Evolutionary conservation across 2,113 vertebrate species (phyloP).

Genomic region (Pelobates fuscus): DNA sequence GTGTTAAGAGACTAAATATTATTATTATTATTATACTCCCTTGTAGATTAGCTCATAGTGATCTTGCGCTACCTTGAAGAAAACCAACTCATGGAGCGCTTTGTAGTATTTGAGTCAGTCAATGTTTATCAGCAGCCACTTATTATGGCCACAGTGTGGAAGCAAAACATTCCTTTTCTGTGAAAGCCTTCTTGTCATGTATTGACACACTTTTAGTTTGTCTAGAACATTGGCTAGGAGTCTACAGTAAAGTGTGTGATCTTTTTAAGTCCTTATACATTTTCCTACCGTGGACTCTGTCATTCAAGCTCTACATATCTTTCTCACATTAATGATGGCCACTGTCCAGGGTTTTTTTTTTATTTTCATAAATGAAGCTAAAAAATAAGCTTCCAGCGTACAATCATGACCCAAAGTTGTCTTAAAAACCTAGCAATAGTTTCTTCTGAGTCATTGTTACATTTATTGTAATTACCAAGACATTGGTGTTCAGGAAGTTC

Average conservation of each 20-base stretch:
- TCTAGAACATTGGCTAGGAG: background rate
- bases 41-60: background rate
- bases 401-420: conserved; percentile 25
- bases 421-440: background rate
- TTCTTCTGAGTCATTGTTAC: background rate
- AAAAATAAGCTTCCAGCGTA: conserved; percentile 44
- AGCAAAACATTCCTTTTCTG: background rate
- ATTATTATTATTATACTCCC: too few relatives aligned
- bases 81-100: background rate
- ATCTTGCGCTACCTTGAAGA: background rate
- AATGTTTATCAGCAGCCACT: background rate
- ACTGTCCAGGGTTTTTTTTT: background rate
- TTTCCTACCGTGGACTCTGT: background rate
- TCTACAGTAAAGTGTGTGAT: too few relatives aligned
- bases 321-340: background rate
- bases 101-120: background rate
- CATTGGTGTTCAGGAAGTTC: background rate
- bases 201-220: background rate
- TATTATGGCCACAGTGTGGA: background rate
- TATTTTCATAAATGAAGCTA: conserved; percentile 46
- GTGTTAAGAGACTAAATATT: too few relatives aligned
- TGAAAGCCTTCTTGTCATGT: background rate
- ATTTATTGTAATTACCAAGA: too few relatives aligned
- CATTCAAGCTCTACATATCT: conserved; percentile 25
- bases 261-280: background rate